Conservation (phyloP, 2,797 vertebrate species). For the Xiphorhynchus erythropygius region DNA sequence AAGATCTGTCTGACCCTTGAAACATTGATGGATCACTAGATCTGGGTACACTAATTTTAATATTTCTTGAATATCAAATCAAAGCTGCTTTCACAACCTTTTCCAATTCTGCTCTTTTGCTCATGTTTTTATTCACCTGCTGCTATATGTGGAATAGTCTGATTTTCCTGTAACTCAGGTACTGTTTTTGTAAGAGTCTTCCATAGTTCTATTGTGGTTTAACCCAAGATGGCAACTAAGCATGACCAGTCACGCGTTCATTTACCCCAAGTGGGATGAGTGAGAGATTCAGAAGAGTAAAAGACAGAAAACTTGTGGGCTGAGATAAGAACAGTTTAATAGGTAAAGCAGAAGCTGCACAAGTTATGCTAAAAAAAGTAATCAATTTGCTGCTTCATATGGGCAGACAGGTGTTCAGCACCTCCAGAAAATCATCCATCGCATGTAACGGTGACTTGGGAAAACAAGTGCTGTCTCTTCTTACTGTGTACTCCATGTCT, state of each 20-base stretch:
- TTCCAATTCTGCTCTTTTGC: not conserved
- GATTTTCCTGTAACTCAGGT: not conserved
- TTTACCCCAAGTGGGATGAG: not conserved
- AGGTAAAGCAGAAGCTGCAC: too few species aligned
- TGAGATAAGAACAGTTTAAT: not conserved
- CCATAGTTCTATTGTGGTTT: not conserved
- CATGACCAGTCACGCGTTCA: fast-evolving
- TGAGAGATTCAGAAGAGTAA: not conserved
- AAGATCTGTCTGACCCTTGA: not conserved
- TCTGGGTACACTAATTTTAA: not conserved
- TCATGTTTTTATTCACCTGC: not conserved
- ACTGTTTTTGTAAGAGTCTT: not conserved
- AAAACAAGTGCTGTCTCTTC: not conserved
- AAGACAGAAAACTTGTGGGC: not conserved
- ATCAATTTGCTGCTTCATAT: not conserved
- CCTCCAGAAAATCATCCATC: not conserved
- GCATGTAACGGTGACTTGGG: fast-evolving
- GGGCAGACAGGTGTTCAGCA: fast-evolving
- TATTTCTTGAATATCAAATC: not conserved
- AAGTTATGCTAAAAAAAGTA: not conserved
- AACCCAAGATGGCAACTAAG: not conserved
- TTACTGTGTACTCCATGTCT: too few species aligned
- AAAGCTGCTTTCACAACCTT: not conserved
- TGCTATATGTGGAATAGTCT: not conserved
- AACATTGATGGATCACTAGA: not conserved